These are phyloP conservation scores for Chloropsis cyanopogon DNA, from an alignment of 2,113 vertebrate species.

Conservation along the genomic window DNA sequence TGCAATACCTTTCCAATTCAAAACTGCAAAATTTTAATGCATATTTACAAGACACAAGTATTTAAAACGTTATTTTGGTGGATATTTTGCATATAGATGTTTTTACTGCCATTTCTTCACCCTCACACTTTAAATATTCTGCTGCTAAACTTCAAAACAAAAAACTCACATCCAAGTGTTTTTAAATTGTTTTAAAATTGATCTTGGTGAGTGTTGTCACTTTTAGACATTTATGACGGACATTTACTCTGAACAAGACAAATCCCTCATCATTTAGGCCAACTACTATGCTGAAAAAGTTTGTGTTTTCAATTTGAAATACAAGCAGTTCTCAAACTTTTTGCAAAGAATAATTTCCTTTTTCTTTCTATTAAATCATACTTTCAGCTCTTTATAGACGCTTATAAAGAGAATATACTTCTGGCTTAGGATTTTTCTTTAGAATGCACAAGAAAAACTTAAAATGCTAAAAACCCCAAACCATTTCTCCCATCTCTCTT, in stretches of 20 bases:
- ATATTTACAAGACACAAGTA: background rate
- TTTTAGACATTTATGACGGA: background rate
- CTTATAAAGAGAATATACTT: background rate
- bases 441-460: background rate
- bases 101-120: background rate
- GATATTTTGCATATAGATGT: background rate
- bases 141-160: background rate
- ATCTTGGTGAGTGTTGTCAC: background rate
- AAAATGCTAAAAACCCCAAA: background rate
- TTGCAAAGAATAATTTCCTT: background rate
- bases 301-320: background rate
- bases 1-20: background rate
- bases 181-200: background rate
- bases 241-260: fast-evolving
- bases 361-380: background rate
- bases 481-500: background rate
- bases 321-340: background rate
- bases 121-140: background rate
- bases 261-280: background rate
- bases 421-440: background rate
- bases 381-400: background rate
- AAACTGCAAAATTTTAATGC: background rate
- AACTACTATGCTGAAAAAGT: background rate
- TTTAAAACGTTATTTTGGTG: background rate
- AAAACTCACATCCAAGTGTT: background rate